Evolutionary conservation across 2,797 vertebrate species (phyloP).

Genomic region (Chromobotia macracanthus): DNA sequence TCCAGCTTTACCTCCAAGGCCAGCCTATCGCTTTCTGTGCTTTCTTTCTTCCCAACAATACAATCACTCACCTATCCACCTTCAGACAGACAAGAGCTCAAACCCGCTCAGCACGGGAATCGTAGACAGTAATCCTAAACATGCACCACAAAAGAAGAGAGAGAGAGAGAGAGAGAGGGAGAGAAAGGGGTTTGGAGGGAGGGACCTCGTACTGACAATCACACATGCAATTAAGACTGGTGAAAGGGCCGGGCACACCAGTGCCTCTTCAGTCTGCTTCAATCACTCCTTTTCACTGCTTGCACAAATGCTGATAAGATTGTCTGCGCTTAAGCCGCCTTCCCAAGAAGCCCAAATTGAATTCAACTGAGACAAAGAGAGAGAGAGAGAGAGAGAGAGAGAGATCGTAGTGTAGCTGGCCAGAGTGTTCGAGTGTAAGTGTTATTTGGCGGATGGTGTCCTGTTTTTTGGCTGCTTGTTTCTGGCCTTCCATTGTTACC

Average conservation of each 20-base stretch:
- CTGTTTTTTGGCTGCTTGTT: constrained; percentile 48
- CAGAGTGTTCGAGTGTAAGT: constrained; percentile 24
- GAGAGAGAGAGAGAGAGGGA: constrained; percentile 5
- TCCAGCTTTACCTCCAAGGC: constrained; percentile 53
- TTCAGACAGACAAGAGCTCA: constrained; percentile 47
- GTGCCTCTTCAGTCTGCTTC: constrained; percentile 72
- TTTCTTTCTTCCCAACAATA: constrained; percentile 51
- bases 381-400: constrained; percentile 29
- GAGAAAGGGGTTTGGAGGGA: constrained; percentile 8
- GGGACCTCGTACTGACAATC: constrained; percentile 51
- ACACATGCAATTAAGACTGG: constrained; percentile 71
- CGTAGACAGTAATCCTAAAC: constrained; percentile 52
- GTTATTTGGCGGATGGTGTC: constrained; percentile 37
- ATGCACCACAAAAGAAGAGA: constrained; percentile 38
- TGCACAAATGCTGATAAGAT: constrained; percentile 81
- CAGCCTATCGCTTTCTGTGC: constrained; percentile 46
- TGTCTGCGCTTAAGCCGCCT: constrained; percentile 79
- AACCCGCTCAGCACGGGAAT: constrained; percentile 47
- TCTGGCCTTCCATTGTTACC: constrained; percentile 41
- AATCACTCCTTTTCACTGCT: constrained; percentile 69
- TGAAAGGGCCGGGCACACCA: constrained; percentile 78
- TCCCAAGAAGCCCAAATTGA: constrained; percentile 81
- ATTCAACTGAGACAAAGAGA: constrained; percentile 74
- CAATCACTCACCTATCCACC: constrained; percentile 50
- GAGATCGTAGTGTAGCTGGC: constrained; percentile 18